phyloP scores from a whole-genome alignment of 2,888 invertebrate genomes.

The Amphimallon solstitiale region DNA sequence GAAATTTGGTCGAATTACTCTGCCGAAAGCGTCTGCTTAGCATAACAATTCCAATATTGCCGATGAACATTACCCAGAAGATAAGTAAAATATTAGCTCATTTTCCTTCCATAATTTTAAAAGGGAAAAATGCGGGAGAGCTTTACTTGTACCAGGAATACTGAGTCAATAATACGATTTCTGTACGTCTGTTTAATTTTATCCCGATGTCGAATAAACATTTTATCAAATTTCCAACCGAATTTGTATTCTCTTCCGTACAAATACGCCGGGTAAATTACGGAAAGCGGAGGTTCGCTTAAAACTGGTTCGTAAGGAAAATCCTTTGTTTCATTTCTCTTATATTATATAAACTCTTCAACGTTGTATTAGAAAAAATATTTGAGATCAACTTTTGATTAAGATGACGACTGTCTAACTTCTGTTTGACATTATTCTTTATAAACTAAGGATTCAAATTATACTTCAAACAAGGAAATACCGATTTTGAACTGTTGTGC shows the following conservation, averaged over 20 bases:
- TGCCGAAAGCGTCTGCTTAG: slow-evolving; percentile 42
- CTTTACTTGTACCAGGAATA: neutral
- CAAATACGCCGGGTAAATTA: slow-evolving; percentile 14
- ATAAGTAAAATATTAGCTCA: slow-evolving; percentile 32
- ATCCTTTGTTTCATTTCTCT: neutral
- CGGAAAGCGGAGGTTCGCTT: neutral
- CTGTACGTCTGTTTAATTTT: slow-evolving; percentile 23
- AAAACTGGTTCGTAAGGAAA: slow-evolving; percentile 12
- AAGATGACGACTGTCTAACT: too few species aligned
- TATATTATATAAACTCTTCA: too few species aligned
- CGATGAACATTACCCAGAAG: slow-evolving; percentile 37
- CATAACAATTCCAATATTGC: slow-evolving; percentile 44
- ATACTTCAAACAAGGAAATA: too few species aligned
- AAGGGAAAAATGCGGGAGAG: slow-evolving; percentile 7
- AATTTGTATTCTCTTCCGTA: slow-evolving; percentile 17
- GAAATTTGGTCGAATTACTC: slow-evolving; percentile 43
- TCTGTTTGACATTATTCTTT: too few species aligned
- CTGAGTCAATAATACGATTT: slow-evolving; percentile 23
- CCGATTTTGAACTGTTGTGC: too few species aligned
- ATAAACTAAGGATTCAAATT: too few species aligned
- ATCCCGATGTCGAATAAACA: slow-evolving; percentile 25
- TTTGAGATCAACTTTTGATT: too few species aligned
- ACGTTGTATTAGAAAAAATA: too few species aligned
- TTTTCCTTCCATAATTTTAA: slow-evolving; percentile 10
- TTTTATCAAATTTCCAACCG: slow-evolving; percentile 12